Conservation (phyloP, 2,888 invertebrate genomes). For the Seira ritae region DNA sequence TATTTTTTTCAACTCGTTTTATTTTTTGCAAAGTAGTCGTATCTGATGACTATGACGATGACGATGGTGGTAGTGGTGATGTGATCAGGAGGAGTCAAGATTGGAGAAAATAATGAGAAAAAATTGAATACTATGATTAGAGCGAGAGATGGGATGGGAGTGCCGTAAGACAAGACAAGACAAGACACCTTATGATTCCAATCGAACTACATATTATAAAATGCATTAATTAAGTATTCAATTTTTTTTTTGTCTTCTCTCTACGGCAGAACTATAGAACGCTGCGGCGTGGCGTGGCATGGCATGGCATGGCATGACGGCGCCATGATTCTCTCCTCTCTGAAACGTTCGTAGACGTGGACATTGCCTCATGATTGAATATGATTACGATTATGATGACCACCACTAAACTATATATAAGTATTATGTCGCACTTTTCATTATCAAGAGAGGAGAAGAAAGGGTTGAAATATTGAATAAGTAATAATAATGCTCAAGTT, state of each 20-base stretch:
- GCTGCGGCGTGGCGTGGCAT: background rate
- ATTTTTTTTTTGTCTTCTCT: slow-evolving; percentile 18
- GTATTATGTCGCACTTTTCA: background rate
- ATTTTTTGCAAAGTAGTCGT: background rate
- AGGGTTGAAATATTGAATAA: background rate
- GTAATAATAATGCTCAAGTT: too few species aligned
- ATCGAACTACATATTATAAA: background rate
- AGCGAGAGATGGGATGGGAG: background rate
- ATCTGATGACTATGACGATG: too few species aligned
- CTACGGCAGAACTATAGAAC: too few species aligned
- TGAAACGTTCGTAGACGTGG: background rate
- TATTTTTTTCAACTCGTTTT: background rate
- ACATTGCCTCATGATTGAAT: background rate
- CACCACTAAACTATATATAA: too few species aligned
- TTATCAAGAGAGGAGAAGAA: background rate
- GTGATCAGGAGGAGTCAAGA: too few species aligned
- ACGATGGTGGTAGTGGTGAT: too few species aligned
- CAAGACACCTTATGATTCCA: background rate
- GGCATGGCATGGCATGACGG: slow-evolving; percentile 14
- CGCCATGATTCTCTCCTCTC: slow-evolving; percentile 52
- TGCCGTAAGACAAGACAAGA: background rate
- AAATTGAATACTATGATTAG: background rate
- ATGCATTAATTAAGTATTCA: slow-evolving; percentile 9
- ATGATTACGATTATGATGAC: too few species aligned
- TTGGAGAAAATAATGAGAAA: too few species aligned